Evolutionary conservation across 2,797 vertebrate genomes (phyloP).

Genomic region (Poecilia velifera): DNA sequence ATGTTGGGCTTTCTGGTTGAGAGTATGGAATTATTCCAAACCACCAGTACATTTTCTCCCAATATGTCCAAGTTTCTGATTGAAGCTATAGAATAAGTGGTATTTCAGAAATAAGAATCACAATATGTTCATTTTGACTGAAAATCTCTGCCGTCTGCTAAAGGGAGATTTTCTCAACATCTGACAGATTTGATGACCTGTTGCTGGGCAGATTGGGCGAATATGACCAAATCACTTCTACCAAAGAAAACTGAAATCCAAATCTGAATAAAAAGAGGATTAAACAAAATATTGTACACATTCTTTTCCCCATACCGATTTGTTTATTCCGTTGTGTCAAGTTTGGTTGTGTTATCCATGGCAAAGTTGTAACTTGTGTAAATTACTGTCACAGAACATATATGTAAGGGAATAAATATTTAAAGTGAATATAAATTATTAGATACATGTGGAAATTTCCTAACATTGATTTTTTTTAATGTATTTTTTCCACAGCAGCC

Average conservation of each 20-base stretch:
- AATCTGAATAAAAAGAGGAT: not conserved
- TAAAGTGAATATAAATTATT: not conserved
- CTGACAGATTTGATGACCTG: not conserved
- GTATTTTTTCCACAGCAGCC: conserved; percentile 85
- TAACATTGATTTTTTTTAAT: conserved; percentile 24
- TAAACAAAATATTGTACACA: not conserved
- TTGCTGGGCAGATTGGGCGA: no score
- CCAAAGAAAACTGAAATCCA: not conserved
- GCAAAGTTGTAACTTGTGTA: not conserved
- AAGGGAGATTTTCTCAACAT: not conserved
- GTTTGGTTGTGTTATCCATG: not conserved
- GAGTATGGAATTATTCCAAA: not conserved
- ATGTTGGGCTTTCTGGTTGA: not conserved
- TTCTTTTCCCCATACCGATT: not conserved
- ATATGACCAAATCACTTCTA: not conserved
- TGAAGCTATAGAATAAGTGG: not conserved
- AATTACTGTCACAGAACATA: not conserved
- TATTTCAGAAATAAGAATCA: not conserved
- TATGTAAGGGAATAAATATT: not conserved
- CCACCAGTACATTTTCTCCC: not conserved
- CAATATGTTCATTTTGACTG: no score
- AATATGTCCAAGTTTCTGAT: not conserved
- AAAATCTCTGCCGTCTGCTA: not conserved
- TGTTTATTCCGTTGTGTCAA: not conserved
- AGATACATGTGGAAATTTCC: conserved; percentile 22